Evolutionary conservation across 2,888 invertebrate genomes (phyloP).

Genomic region (Acanthosepion esculentum): DNA sequence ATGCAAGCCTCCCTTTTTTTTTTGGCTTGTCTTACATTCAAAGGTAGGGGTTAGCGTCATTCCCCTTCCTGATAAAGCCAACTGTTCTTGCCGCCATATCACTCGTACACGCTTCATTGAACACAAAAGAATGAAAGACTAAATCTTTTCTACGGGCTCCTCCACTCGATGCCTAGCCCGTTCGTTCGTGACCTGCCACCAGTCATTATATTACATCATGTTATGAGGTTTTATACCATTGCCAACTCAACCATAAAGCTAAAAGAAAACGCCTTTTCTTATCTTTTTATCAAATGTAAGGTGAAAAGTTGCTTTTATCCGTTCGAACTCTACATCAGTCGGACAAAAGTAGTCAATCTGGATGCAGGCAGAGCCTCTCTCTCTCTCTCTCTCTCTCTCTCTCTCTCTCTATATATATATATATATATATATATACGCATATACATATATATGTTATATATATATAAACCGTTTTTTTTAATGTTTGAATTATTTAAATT

Average conservation of each 20-base stretch:
- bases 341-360: no score
- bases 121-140: background rate
- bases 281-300: background rate
- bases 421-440: no score
- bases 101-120: background rate
- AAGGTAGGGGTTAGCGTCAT: background rate
- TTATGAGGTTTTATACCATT: background rate
- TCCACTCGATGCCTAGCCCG: background rate
- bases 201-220: background rate
- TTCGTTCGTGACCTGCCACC: background rate
- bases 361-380: no score
- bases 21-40: background rate
- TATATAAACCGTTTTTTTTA: no score
- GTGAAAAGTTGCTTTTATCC: no score
- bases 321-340: no score
- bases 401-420: no score
- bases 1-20: background rate
- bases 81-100: background rate
- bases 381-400: no score
- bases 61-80: background rate
- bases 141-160: background rate
- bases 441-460: no score
- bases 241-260: background rate
- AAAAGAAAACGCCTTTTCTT: background rate
- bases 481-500: no score